phyloP scores from a whole-genome alignment of 2,113 vertebrate genomes.

The Atherinomorus stipes region DNA sequence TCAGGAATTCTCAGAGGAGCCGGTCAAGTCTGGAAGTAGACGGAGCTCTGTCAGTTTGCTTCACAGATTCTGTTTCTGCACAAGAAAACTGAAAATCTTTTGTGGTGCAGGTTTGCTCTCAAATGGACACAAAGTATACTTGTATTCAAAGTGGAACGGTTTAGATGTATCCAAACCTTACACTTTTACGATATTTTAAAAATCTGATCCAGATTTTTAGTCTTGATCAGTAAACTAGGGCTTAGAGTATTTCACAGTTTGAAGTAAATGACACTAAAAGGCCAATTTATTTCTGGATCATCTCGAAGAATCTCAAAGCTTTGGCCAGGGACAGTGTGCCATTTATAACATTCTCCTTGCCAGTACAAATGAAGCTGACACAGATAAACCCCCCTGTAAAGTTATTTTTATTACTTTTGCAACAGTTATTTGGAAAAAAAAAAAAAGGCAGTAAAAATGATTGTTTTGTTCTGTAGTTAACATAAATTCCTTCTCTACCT shows the following conservation, averaged over 20 bases:
- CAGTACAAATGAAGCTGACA: neutral
- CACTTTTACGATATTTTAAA: neutral
- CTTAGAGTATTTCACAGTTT: neutral
- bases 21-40: constrained; percentile 37
- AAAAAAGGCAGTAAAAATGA: too few relatives aligned
- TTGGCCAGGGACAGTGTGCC: neutral
- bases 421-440: neutral
- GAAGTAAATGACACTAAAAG: neutral
- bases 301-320: neutral
- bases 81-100: constrained; percentile 12
- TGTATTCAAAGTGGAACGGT: neutral
- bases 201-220: neutral
- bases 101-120: neutral
- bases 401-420: constrained; percentile 4
- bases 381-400: neutral
- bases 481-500: too few relatives aligned
- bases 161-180: neutral
- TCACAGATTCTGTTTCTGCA: constrained; percentile 6
- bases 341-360: neutral
- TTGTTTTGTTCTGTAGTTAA: too few relatives aligned
- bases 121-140: neutral
- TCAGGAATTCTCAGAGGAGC: constrained; percentile 30
- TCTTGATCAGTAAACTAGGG: neutral
- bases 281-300: neutral
- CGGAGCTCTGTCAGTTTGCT: constrained; percentile 7